Percentiles rank a stretch among this genome's conserved stretches.
These are phyloP conservation scores for Chaunax sp. DNA, from an alignment of 2,797 vertebrate genomes.

Conservation along the genomic window DNA sequence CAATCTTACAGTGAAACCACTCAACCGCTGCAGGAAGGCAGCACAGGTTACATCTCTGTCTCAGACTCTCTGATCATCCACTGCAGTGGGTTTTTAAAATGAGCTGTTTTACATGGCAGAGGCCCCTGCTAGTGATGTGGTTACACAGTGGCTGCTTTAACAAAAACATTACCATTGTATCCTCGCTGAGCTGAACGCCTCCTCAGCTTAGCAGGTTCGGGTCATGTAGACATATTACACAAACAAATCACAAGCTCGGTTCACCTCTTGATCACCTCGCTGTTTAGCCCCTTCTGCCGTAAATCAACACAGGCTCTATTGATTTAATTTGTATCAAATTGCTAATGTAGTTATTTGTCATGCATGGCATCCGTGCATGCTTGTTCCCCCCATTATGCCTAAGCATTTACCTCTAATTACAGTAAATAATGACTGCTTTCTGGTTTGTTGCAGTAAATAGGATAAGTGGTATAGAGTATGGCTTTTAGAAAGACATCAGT, in stretches of 20 bases:
- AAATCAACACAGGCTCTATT: conserved; percentile 67
- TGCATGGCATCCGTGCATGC: conserved; percentile 58
- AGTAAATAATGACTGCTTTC: conserved; percentile 62
- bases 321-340: conserved; percentile 79
- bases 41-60: conserved; percentile 57
- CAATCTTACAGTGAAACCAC: conserved; percentile 74
- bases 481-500: conserved; percentile 38
- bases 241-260: conserved; percentile 55
- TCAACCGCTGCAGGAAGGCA: conserved; percentile 60
- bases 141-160: conserved; percentile 45
- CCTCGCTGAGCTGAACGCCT: conserved; percentile 41
- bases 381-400: conserved; percentile 71
- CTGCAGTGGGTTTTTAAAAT: conserved; percentile 48
- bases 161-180: conserved; percentile 41
- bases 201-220: conserved; percentile 27
- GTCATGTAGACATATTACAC: conserved; percentile 49
- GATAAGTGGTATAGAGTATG: conserved; percentile 35
- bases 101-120: conserved; percentile 44
- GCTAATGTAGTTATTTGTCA: conserved; percentile 75
- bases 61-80: conserved; percentile 44
- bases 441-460: conserved; percentile 60
- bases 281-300: conserved; percentile 44
- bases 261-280: conserved; percentile 70
- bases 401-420: conserved; percentile 72
- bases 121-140: conserved; percentile 43